Percentiles rank a stretch among this genome's conserved stretches.
Evolutionary conservation across 2,888 invertebrate species (phyloP).

Genomic region (Polymixis flavicincta): DNA sequence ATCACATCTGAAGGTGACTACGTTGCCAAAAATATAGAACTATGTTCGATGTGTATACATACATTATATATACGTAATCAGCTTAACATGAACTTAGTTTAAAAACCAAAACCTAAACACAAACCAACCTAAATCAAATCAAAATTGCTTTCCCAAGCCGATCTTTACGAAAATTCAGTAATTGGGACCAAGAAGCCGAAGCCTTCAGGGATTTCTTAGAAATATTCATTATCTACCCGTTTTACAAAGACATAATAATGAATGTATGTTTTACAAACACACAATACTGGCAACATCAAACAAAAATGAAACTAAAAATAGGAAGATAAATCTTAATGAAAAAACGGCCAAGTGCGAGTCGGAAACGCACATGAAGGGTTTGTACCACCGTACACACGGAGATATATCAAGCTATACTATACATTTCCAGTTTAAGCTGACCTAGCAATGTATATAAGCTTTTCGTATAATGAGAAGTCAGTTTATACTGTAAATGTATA

Average conservation of each 20-base stretch:
- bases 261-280: not conserved
- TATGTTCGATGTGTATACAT: not conserved
- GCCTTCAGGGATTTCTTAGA: not conserved
- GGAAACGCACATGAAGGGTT: not conserved
- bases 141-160: conserved; percentile 19
- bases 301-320: not conserved
- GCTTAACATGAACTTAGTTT: not conserved
- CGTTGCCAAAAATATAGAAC: not conserved
- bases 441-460: too few relatives aligned
- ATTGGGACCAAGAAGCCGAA: not conserved
- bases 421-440: too few relatives aligned
- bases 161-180: conserved; percentile 8
- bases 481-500: too few relatives aligned
- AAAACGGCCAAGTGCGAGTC: not conserved
- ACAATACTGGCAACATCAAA: not conserved
- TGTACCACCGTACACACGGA: too few relatives aligned
- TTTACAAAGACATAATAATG: not conserved
- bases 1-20: too few relatives aligned
- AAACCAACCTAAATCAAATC: conserved; percentile 2
- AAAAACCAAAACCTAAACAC: not conserved
- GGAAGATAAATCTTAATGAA: not conserved
- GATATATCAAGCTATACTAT: too few relatives aligned
- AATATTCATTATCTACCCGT: conserved; percentile 10
- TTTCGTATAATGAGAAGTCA: too few relatives aligned
- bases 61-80: not conserved